phyloP scores from a whole-genome alignment of 1,140 invertebrate genomes.

The Mercenaria mercenaria region DNA sequence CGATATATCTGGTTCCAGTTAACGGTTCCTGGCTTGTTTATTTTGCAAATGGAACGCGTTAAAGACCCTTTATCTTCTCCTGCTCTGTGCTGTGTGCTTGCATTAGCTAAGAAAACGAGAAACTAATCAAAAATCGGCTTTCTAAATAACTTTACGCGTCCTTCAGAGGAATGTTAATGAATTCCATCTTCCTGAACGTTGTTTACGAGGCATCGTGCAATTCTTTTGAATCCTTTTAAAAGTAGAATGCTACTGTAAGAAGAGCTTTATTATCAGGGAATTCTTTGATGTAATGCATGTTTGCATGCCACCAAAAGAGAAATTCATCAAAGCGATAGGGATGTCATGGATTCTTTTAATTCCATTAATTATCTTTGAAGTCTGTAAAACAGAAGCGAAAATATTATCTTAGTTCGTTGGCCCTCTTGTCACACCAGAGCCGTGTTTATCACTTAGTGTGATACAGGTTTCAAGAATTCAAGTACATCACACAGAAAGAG shows the following conservation, averaged over 20 bases:
- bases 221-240: background rate
- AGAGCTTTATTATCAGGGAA: background rate
- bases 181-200: background rate
- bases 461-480: conserved; percentile 21
- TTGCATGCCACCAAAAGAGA: background rate
- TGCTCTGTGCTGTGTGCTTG: background rate
- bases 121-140: conserved; percentile 7
- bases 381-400: conserved; percentile 25
- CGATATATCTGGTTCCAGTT: conserved; percentile 43
- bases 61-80: background rate
- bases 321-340: conserved; percentile 10
- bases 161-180: conserved; percentile 1
- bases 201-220: background rate
- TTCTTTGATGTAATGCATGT: conserved; percentile 15
- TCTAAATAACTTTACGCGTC: background rate
- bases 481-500: background rate
- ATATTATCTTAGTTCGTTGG: background rate
- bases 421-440: background rate
- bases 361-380: conserved; percentile 49
- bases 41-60: conserved; percentile 47
- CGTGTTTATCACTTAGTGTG: background rate
- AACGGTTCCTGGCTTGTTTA: conserved; percentile 20
- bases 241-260: background rate
- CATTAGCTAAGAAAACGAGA: background rate
- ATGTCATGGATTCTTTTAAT: background rate